Conservation (phyloP, 2,888 invertebrate species). For the Pyrochroa serraticornis region DNA sequence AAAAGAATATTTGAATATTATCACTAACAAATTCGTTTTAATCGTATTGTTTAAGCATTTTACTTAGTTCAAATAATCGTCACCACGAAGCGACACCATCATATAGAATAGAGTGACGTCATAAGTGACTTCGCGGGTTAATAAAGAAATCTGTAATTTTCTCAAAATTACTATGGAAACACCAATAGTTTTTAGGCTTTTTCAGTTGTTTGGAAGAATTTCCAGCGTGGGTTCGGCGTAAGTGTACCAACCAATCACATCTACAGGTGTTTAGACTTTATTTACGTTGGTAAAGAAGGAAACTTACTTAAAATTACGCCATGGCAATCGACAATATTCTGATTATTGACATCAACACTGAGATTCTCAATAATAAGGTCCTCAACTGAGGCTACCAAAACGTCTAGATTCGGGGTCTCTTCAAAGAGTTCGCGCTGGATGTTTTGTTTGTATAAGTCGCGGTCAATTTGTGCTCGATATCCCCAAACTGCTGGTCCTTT, state of each 20-base stretch:
- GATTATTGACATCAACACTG: conserved; percentile 34
- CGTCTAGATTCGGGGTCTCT: conserved; percentile 67
- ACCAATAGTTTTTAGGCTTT: no score
- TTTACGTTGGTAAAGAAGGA: conserved; percentile 19
- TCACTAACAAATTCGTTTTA: no score
- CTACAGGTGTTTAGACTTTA: no score
- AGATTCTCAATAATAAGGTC: conserved; percentile 69
- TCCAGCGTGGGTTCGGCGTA: no score
- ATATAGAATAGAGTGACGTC: conserved; percentile 6
- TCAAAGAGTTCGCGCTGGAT: conserved; percentile 74
- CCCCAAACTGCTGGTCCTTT: conserved; percentile 93
- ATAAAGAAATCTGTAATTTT: conserved; percentile 1
- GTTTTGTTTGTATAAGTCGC: conserved; percentile 76
- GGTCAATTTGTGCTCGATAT: conserved; percentile 85
- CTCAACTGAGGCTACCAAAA: conserved; percentile 77
- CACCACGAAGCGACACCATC: conserved; percentile 51
- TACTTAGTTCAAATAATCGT: no score
- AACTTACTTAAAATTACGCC: conserved; percentile 62
- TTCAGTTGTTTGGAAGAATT: no score
- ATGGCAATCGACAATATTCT: conserved; percentile 52
- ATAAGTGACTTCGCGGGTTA: not conserved
- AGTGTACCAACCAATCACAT: no score
- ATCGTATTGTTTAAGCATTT: no score
- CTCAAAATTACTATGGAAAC: not conserved
- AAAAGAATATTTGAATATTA: no score